phyloP scores from a whole-genome alignment of 1,140 invertebrate species.

The Caerostris extrusa region DNA sequence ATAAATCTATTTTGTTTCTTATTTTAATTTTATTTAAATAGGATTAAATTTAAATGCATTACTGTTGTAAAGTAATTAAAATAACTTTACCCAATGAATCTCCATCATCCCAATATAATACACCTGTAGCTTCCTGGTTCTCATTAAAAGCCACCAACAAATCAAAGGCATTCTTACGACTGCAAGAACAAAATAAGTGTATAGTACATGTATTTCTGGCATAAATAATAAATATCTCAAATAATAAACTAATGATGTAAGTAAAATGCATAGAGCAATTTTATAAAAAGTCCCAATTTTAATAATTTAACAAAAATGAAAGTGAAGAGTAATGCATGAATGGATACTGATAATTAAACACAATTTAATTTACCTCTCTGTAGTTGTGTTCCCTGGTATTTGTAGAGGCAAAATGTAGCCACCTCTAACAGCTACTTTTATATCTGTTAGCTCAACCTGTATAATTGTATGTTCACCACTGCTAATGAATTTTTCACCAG shows the following conservation, averaged over 20 bases:
- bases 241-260: neutral
- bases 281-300: neutral
- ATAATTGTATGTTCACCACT: constrained; percentile 62
- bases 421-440: constrained; percentile 81
- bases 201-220: too few relatives aligned
- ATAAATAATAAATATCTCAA: neutral
- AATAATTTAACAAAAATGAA: neutral
- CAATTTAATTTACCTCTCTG: constrained; percentile 50
- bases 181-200: constrained; percentile 37
- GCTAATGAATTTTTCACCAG: constrained; percentile 32
- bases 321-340: neutral
- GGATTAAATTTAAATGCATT: neutral
- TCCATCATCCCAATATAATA: constrained; percentile 90
- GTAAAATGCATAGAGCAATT: neutral
- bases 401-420: constrained; percentile 82
- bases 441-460: constrained; percentile 79
- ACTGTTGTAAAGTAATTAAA: neutral
- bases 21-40: too few relatives aligned
- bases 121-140: constrained; percentile 84
- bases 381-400: constrained; percentile 81
- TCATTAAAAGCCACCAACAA: constrained; percentile 85
- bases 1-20: neutral
- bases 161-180: constrained; percentile 85
- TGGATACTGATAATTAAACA: neutral
- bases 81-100: constrained; percentile 85